Base-by-base conservation (phyloP, 92 coral and sea anemone species). In the Epizoanthus rinbou region DNA sequence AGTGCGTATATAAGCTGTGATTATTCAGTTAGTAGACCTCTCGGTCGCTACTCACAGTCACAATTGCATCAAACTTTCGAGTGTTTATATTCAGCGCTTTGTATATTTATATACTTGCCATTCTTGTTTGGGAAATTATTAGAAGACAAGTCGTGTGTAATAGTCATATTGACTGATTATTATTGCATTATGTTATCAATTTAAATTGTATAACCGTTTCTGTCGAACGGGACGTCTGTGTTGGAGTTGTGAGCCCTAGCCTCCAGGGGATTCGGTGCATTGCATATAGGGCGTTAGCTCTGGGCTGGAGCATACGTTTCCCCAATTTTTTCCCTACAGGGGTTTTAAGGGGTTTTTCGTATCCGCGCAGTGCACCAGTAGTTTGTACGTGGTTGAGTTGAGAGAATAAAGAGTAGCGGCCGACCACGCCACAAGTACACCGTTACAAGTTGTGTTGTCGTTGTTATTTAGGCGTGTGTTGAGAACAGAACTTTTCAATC, bases 281-380 rank as follows among this genome's bases (percentile, higher is more conserved):
- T 37, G 43, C 43, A 37, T 37, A 37, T 37, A 41, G 14, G 71
- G 71, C 39, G 35, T n/a, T n/a, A n/a, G n/a, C n/a, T n/a, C n/a
- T n/a, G n/a, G n/a, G n/a, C n/a, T n/a, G n/a, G n/a, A n/a, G 10
- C 71, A 23, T 24, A 65, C 71, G 41, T 65, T 65, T 65, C 43
- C 71, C 71, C 71, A 65, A n/a, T n/a, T 41, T 65, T 65, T 65
- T 65, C 71, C 71, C 37, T 65, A 65, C 71, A 65, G 37, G 71
- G 41, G 71, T 65, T 65, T 65, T 65, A 22, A 65, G 71, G 71
- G 35, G 35, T 22, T 65, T 65, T 22, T 65, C 39, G 71, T 65
- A 65, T 65, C 43, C 71, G 25, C 22, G 33, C 71, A 65, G 71
- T 65, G 71, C 71, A n/a, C 71, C 71, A 65, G 71, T 23, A 21